phyloP scores from a whole-genome alignment of 2,888 invertebrate genomes.

The Amphipoea oculea region DNA sequence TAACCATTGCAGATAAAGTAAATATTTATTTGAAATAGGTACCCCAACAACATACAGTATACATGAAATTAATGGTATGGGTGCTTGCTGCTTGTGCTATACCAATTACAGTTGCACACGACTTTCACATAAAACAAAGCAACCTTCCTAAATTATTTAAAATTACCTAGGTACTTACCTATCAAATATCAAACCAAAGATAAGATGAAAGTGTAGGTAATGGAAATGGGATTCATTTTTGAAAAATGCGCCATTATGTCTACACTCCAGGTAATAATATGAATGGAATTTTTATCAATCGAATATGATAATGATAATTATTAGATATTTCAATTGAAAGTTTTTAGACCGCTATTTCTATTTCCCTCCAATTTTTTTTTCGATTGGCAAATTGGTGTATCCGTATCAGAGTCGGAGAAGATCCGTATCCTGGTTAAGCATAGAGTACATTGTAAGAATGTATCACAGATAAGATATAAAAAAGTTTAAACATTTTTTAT shows the following conservation, averaged over 20 bases:
- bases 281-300: not conserved
- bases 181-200: not conserved
- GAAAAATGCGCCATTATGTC: not conserved
- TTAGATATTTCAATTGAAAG: not conserved
- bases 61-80: not conserved
- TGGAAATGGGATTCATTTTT: not conserved
- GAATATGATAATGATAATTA: too few species aligned
- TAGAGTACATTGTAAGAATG: not conserved
- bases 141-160: not conserved
- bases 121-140: not conserved
- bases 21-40: not conserved
- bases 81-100: not conserved
- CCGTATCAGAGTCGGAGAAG: not conserved
- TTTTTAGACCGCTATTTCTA: not conserved
- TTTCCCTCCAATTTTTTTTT: constrained; percentile 35
- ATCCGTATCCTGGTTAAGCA: constrained; percentile 10
- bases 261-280: not conserved
- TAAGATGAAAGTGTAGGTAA: too few species aligned
- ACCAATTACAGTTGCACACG: not conserved
- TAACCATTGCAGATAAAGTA: not conserved
- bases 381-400: constrained; percentile 8
- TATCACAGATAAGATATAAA: not conserved
- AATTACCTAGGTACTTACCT: not conserved
- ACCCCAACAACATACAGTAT: not conserved
- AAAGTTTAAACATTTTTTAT: too few species aligned